Evolutionary conservation across 2,113 vertebrate genomes (phyloP).

Genomic region (Turnix velox): DNA sequence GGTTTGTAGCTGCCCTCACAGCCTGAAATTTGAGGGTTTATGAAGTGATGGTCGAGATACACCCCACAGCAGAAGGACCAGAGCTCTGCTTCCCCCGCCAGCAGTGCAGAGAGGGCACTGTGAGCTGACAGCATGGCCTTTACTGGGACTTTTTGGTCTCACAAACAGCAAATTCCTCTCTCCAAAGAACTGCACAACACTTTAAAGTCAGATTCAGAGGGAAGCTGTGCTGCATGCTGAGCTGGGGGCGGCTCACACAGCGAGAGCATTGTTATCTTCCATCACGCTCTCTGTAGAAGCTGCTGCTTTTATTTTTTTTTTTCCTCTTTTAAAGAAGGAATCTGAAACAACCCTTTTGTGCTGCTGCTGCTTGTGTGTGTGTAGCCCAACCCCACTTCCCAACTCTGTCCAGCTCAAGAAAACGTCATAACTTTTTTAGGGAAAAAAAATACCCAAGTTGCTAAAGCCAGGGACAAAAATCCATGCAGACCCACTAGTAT

Average conservation of each 20-base stretch:
- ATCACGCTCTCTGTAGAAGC: not conserved
- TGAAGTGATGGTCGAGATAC: not conserved
- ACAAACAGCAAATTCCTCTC: not conserved
- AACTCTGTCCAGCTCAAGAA: not conserved
- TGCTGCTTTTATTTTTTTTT: not conserved
- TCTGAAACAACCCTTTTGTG: not conserved
- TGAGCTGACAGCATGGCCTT: not conserved
- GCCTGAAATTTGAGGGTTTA: not conserved
- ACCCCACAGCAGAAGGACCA: fast-evolving
- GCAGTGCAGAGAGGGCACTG: no score
- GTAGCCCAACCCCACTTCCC: not conserved
- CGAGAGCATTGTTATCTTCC: conserved; percentile 23
- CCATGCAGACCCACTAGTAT: not conserved
- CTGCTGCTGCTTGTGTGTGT: not conserved
- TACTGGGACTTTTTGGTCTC: not conserved
- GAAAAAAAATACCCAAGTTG: fast-evolving
- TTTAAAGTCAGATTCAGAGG: not conserved
- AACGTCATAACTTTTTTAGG: not conserved
- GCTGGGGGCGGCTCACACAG: not conserved
- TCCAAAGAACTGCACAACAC: not conserved
- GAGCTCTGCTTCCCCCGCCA: not conserved
- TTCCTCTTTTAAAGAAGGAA: not conserved
- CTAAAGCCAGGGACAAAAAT: not conserved
- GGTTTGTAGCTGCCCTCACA: not conserved
- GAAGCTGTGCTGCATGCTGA: not conserved